phyloP scores from a whole-genome alignment of 2,113 vertebrate species.

The Macrotus californicus region DNA sequence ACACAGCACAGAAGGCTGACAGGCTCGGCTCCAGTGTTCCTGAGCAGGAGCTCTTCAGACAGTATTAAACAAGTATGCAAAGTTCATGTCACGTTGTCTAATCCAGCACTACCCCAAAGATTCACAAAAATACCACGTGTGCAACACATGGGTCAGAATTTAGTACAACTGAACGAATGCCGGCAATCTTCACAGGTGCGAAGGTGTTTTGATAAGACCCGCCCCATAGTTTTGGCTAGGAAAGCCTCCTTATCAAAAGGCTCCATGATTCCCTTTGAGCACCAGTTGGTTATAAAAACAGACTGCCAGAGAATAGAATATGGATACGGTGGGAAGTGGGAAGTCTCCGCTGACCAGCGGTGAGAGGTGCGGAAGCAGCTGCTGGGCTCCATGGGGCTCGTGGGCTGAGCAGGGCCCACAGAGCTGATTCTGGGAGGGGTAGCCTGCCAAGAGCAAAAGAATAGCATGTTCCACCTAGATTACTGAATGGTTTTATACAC shows the following conservation, averaged over 20 bases:
- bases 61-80: neutral
- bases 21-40: slow-evolving; percentile 11
- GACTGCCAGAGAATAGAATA: neutral
- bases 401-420: neutral
- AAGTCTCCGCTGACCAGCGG: neutral
- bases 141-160: neutral
- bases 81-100: neutral
- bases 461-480: neutral
- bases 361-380: neutral
- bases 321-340: neutral
- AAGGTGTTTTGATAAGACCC: neutral
- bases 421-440: neutral
- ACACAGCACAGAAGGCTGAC: slow-evolving; percentile 44
- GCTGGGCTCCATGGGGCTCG: neutral
- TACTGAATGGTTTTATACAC: neutral
- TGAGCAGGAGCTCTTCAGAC: neutral
- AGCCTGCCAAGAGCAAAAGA: neutral
- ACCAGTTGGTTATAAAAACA: neutral
- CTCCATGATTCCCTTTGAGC: neutral
- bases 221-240: neutral
- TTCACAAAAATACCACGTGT: slow-evolving; percentile 19
- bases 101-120: neutral
- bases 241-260: neutral
- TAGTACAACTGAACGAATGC: neutral
- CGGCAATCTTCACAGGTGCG: neutral